phyloP scores from a whole-genome alignment of 2,888 invertebrate genomes.

The Osmoderma eremita region DNA sequence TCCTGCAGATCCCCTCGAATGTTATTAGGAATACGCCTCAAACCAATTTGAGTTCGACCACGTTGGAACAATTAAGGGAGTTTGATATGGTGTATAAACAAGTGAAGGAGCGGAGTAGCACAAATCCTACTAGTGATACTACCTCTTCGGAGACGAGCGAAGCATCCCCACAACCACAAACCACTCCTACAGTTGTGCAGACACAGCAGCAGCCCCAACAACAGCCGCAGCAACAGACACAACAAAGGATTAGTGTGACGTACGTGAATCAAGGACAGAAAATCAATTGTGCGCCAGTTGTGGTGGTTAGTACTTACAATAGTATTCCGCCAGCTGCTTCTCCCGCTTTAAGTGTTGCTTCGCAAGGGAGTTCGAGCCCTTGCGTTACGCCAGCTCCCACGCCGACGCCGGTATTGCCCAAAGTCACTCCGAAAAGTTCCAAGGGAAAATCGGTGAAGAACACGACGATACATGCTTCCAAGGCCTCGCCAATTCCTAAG shows the following conservation, averaged over 20 bases:
- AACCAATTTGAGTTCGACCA: slow-evolving; percentile 78
- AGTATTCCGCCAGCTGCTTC: slow-evolving; percentile 65
- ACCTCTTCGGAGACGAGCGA: slow-evolving; percentile 54
- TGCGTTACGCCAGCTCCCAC: slow-evolving; percentile 68
- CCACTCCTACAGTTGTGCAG: no score
- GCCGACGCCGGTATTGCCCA: slow-evolving; percentile 54
- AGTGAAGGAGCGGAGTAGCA: slow-evolving; percentile 80
- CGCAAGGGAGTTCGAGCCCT: slow-evolving; percentile 69
- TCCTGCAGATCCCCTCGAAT: slow-evolving; percentile 71
- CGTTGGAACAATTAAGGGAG: slow-evolving; percentile 80
- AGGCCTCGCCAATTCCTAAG: slow-evolving; percentile 74
- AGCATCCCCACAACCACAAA: slow-evolving; percentile 41
- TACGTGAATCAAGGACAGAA: slow-evolving; percentile 67
- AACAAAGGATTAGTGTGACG: slow-evolving; percentile 65
- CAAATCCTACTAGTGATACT: slow-evolving; percentile 54
- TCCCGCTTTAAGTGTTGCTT: slow-evolving; percentile 68
- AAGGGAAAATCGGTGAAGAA: slow-evolving; percentile 69
- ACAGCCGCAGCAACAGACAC: slow-evolving; percentile 45
- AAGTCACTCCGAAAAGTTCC: slow-evolving; percentile 59
- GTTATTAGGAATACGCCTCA: slow-evolving; percentile 70
- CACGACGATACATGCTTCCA: slow-evolving; percentile 69
- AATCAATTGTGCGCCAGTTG: slow-evolving; percentile 65
- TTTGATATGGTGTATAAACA: slow-evolving; percentile 85
- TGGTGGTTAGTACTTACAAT: slow-evolving; percentile 69
- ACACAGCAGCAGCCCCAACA: slow-evolving; percentile 50